Percentiles rank a stretch among this genome's conserved stretches.
Conservation (phyloP, 2,113 vertebrate genomes). For the Callospermophilus lateralis region DNA sequence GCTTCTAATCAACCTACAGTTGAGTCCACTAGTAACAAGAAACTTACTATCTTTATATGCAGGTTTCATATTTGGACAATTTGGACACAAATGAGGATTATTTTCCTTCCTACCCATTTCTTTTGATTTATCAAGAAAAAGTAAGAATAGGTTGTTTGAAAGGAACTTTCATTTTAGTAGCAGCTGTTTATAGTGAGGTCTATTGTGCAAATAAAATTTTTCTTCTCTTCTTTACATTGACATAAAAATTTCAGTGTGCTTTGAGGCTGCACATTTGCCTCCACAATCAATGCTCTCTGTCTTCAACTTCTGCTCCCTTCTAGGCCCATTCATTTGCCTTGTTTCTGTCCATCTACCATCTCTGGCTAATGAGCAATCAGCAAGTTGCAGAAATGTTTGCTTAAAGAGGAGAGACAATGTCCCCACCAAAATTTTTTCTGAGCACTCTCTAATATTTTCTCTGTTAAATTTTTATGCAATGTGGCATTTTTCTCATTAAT, state of each 20-base stretch:
- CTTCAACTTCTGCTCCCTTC: background rate
- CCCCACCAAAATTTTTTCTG: slow-evolving; percentile 1
- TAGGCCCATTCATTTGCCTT: background rate
- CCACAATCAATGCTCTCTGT: background rate
- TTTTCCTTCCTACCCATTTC: background rate
- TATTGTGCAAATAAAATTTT: background rate
- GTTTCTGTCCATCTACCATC: background rate
- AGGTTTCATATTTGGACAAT: background rate
- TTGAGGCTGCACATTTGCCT: background rate
- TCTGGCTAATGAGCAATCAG: background rate
- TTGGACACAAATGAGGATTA: slow-evolving; percentile 27
- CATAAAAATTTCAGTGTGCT: background rate
- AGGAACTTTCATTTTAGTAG: background rate
- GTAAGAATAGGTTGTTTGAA: background rate
- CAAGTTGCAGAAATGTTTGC: background rate
- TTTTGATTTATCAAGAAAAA: slow-evolving; percentile 33
- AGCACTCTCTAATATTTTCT: slow-evolving; percentile 7
- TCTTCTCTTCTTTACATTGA: background rate
- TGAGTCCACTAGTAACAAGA: background rate
- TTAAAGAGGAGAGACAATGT: background rate
- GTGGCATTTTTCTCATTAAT: background rate
- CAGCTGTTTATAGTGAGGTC: background rate
- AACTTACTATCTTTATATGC: background rate
- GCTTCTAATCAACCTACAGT: slow-evolving; percentile 50
- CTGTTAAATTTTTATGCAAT: background rate